Base-by-base conservation (phyloP, 2,113 vertebrate genomes). In the Miniopterus natalensis region DNA sequence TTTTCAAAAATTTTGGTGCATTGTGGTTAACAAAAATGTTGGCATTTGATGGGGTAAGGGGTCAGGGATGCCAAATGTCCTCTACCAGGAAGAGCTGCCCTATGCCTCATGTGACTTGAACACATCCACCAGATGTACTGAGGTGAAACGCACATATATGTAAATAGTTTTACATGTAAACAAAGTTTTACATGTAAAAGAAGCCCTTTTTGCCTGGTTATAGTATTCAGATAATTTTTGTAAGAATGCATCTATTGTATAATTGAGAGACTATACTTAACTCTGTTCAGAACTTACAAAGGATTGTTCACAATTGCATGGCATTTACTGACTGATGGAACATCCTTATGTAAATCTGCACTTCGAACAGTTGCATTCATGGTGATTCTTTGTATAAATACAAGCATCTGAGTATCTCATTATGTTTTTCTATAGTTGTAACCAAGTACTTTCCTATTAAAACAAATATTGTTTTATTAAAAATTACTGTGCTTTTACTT, bases 391-490 rank as follows among this genome's bases (percentile, higher is more conserved):
- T 1, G 23, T 12, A 65, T 31, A n/a, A 57, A 29, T 47, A 92
- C 21, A 84, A 95, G 59, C 9, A 63, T n/a, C 36, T 66, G 36
- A 53, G n/a, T 65, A 40, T 8, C 10, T 92, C n/a, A 84, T 31
- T 23, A 25, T 36, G 10, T 57, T 71, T 81, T 86, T n/a, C 53
- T 70, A 2, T 3, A 42, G 57, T 20, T 75, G 51, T 27, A 20
- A 47, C 17, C 31, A 74, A 83, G 84, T 25, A 79, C 42, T 90
- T 84, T 88, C 57, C 74, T 29, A 88, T 18, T 78, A 80, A 84
- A 80, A 53, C 77, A 77, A 79, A 23, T 7, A 45, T 10, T 71
- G 4, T 42, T 61, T 87, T 55, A 57, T 79, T 77, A 45, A 45
- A 90, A 90, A 49, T 51, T 29, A 59, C 5, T 57, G 1, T 51